Percentiles rank a stretch among this genome's conserved stretches.
Evolutionary conservation across 2,113 vertebrate genomes (phyloP).

Genomic region (Thamnophis sirtalis): DNA sequence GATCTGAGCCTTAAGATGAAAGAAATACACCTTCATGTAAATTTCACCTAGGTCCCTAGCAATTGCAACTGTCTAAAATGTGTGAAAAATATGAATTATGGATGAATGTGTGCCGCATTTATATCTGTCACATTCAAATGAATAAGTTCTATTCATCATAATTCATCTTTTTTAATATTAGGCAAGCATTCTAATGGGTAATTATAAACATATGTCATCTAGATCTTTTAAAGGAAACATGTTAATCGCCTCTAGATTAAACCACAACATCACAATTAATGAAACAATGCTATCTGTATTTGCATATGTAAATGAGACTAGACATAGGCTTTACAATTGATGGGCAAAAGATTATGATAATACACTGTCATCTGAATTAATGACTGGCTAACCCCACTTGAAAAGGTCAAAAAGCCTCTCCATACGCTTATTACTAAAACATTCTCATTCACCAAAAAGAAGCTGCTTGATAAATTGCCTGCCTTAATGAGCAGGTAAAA

Average conservation of each 20-base stretch:
- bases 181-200: slow-evolving; percentile 27
- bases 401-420: slow-evolving; percentile 60
- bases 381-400: slow-evolving; percentile 57
- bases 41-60: not conserved
- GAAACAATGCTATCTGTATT: slow-evolving; percentile 57
- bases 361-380: slow-evolving; percentile 67
- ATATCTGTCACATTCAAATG: not conserved
- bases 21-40: not conserved
- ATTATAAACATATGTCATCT: slow-evolving; percentile 34
- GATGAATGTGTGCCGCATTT: not conserved
- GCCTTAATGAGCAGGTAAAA: slow-evolving; percentile 49
- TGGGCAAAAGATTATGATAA: slow-evolving; percentile 62
- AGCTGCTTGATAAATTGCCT: slow-evolving; percentile 52
- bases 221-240: slow-evolving; percentile 42
- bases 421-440: slow-evolving; percentile 51
- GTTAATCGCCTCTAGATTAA: slow-evolving; percentile 58
- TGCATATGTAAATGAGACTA: slow-evolving; percentile 62
- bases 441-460: slow-evolving; percentile 49
- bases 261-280: slow-evolving; percentile 63
- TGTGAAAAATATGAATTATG: not conserved
- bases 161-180: slow-evolving; percentile 32
- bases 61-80: not conserved
- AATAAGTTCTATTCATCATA: slow-evolving; percentile 13
- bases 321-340: slow-evolving; percentile 46
- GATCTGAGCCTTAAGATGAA: not conserved